phyloP scores from a whole-genome alignment of 2,113 vertebrate genomes.

The Cairina moschata region DNA sequence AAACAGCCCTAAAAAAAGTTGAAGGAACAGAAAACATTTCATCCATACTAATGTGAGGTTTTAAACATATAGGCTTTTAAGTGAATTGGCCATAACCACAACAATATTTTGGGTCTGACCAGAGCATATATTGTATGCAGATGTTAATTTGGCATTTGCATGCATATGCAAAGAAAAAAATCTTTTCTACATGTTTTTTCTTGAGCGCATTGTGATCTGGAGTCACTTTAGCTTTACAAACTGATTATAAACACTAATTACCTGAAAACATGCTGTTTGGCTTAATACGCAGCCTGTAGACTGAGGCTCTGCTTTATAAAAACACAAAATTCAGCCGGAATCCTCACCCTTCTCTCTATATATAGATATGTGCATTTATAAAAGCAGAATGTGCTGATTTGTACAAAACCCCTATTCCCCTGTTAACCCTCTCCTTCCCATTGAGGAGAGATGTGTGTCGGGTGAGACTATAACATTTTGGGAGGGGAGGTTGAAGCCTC shows the following conservation, averaged over 20 bases:
- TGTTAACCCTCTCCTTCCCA: not conserved
- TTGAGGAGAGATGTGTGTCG: fast-evolving
- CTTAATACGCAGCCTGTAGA: not conserved
- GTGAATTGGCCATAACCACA: slow-evolving; percentile 80
- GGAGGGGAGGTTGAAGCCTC: not conserved
- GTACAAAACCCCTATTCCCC: not conserved
- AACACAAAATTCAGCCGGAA: not conserved
- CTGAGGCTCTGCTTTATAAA: not conserved
- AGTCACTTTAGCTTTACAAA: slow-evolving; percentile 41
- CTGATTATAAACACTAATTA: slow-evolving; percentile 58
- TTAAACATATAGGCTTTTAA: slow-evolving; percentile 71
- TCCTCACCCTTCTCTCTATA: not conserved
- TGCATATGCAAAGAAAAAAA: slow-evolving; percentile 54
- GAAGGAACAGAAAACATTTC: slow-evolving; percentile 62
- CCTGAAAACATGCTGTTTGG: slow-evolving; percentile 49
- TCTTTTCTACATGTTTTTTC: slow-evolving; percentile 34
- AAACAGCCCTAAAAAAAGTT: slow-evolving; percentile 38
- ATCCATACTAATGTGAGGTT: slow-evolving; percentile 55
- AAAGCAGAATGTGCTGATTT: not conserved
- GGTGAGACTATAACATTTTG: not conserved
- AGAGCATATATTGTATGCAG: slow-evolving; percentile 77
- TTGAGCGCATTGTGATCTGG: not conserved
- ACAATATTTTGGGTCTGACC: slow-evolving; percentile 75
- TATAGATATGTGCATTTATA: fast-evolving
- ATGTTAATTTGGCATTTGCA: slow-evolving; percentile 79